phyloP scores from a whole-genome alignment of 2,797 vertebrate species.

The Gymnothorax javanicus region DNA sequence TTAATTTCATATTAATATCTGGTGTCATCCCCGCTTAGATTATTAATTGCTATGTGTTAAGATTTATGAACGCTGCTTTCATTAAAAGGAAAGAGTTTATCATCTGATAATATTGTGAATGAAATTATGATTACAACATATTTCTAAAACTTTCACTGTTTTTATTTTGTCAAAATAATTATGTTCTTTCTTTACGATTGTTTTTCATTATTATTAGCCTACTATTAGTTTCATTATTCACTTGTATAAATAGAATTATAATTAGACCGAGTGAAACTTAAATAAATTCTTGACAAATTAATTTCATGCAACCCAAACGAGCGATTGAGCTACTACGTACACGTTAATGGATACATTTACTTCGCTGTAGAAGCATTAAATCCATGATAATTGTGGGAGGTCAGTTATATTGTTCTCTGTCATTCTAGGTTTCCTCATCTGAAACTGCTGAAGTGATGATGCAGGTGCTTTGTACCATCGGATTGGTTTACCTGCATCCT shows the following conservation, averaged over 20 bases:
- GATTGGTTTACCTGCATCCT: not conserved
- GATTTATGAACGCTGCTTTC: too few species aligned
- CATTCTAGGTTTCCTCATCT: not conserved
- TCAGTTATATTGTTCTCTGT: not conserved
- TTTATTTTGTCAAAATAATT: too few species aligned
- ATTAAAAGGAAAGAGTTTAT: too few species aligned
- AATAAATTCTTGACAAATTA: not conserved
- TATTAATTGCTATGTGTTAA: too few species aligned
- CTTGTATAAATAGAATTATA: too few species aligned
- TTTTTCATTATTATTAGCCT: too few species aligned
- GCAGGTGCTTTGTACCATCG: not conserved
- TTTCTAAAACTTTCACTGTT: too few species aligned
- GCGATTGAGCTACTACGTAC: not conserved
- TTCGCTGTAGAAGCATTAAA: not conserved
- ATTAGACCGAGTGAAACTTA: not conserved
- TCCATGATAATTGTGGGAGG: not conserved
- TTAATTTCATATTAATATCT: not conserved
- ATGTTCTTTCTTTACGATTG: too few species aligned
- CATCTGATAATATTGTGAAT: too few species aligned
- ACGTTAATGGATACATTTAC: not conserved
- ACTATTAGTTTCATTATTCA: too few species aligned
- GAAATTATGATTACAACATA: too few species aligned
- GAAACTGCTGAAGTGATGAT: too few species aligned
- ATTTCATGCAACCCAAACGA: not conserved
- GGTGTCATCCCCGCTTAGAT: not conserved